Evolutionary conservation across 1,140 invertebrate species (phyloP).

Genomic region (Penaeus chinensis): DNA sequence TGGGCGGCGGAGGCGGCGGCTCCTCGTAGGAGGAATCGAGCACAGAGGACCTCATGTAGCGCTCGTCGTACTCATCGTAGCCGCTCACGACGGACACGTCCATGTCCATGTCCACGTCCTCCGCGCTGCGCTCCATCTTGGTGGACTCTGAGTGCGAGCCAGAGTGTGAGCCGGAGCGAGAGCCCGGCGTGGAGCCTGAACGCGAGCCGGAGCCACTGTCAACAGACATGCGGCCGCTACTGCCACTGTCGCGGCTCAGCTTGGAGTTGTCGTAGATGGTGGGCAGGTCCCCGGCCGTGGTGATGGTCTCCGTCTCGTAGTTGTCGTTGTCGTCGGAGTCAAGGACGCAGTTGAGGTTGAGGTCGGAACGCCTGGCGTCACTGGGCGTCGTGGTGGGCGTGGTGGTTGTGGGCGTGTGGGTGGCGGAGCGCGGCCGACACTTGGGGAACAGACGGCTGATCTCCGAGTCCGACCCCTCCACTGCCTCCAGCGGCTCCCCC

Average conservation of each 20-base stretch:
- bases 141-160: slow-evolving; percentile 53
- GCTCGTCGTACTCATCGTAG: slow-evolving; percentile 60
- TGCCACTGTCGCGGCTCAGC: slow-evolving; percentile 64
- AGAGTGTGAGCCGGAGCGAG: slow-evolving; percentile 49
- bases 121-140: slow-evolving; percentile 55
- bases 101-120: slow-evolving; percentile 57
- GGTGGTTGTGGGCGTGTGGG: slow-evolving; percentile 61
- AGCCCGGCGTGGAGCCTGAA: slow-evolving; percentile 59
- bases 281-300: slow-evolving; percentile 43
- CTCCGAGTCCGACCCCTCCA: slow-evolving; percentile 68
- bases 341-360: slow-evolving; percentile 61
- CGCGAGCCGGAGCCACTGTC: slow-evolving; percentile 64
- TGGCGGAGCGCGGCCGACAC: slow-evolving; percentile 76
- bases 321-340: slow-evolving; percentile 65
- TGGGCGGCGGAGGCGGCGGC: slow-evolving; percentile 33
- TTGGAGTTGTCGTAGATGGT: slow-evolving; percentile 62
- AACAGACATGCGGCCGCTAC: slow-evolving; percentile 64
- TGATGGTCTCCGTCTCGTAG: slow-evolving; percentile 56
- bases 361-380: slow-evolving; percentile 67
- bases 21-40: slow-evolving; percentile 64
- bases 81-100: slow-evolving; percentile 62
- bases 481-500: slow-evolving; percentile 63
- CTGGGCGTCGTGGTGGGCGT: slow-evolving; percentile 67
- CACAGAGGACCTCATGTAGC: slow-evolving; percentile 61
- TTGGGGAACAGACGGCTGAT: slow-evolving; percentile 85